A percentile compares a stretch with the other conserved stretches of the same genome.
These are phyloP conservation scores for Embiotoca jacksoni DNA, from an alignment of 2,113 vertebrate genomes.

Conservation along the genomic window DNA sequence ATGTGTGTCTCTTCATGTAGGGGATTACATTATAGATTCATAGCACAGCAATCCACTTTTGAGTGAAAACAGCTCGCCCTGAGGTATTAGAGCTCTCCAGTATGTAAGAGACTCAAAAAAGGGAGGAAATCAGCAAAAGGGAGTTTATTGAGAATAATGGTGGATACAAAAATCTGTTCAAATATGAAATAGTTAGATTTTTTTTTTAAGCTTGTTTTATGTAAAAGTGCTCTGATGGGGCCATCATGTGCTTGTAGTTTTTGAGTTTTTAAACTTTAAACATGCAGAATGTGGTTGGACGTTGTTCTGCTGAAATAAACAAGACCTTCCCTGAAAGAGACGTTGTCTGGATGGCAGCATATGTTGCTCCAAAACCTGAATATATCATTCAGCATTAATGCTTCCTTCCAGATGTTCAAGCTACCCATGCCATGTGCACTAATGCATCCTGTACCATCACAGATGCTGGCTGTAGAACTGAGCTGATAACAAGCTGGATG, in stretches of 20 bases:
- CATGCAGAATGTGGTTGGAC: neutral
- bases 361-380: no score
- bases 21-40: constrained; percentile 81
- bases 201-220: neutral
- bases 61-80: constrained; percentile 56
- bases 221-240: neutral
- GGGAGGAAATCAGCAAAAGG: constrained; percentile 10
- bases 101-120: constrained; percentile 21
- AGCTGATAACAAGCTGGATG: no score
- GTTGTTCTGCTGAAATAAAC: no score
- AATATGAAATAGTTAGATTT: neutral
- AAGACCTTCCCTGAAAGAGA: no score
- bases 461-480: no score
- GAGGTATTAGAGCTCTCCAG: constrained; percentile 46
- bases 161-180: neutral
- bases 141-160: neutral
- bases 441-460: no score
- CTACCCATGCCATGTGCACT: no score
- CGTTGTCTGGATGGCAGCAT: no score
- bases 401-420: no score
- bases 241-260: neutral
- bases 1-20: constrained; percentile 70
- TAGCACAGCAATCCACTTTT: constrained; percentile 61
- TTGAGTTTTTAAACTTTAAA: neutral
- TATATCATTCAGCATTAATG: no score